Base-by-base conservation (phyloP, 2,797 vertebrate genomes). In the Odontamblyopus lacepedii region DNA sequence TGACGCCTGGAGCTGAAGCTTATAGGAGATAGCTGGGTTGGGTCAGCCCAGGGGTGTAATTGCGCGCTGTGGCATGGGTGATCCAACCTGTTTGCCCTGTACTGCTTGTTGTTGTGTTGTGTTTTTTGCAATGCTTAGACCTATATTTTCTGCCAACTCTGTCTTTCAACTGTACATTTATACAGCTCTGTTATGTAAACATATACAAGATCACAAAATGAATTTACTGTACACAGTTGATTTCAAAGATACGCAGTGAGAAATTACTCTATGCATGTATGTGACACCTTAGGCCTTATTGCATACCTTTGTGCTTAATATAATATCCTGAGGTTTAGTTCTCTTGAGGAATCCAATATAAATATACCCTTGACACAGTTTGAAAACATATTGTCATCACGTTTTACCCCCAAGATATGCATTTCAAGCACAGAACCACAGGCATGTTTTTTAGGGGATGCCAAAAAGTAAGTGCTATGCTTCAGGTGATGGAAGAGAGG, bases 61-160 rank as follows among this genome's bases (percentile, higher is more conserved):
- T 48, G 44, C 13, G 13, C 13, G 44, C 74, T 73, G 66, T 50
- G 70, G 32, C 6, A 41, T 38, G 62, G 78, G 79, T 81, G 78
- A 88, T 85, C 84, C 63, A 83, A 92, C 91, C 84, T 83, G 92
- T 92, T 79, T 56, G 82, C 75, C 88, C 71, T 79, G 89, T 78
- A 74, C 65, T 56, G 51, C 83, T 69, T 66, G 83, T 84, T 88
- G 78, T 82, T 68, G 35, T 83, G 64, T 69, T 32, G 30, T 69
- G 71, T 75, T 53, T 80, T 66, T 69, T 78, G 71, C 51, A 32
- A 6, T 61, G 70, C 62, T 56, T 23, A 67, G 55, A 62, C 66
- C 59, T 79, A 48, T 38, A 64, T 68, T 68, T 63, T 76, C 79
- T 74, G 55, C 50, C 62, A 64, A 81, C 64, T 70, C 50, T 66